A percentile compares a stretch with the other conserved stretches of the same genome.
phyloP scores from a whole-genome alignment of 2,797 vertebrate genomes.

The Tapera naevia region DNA sequence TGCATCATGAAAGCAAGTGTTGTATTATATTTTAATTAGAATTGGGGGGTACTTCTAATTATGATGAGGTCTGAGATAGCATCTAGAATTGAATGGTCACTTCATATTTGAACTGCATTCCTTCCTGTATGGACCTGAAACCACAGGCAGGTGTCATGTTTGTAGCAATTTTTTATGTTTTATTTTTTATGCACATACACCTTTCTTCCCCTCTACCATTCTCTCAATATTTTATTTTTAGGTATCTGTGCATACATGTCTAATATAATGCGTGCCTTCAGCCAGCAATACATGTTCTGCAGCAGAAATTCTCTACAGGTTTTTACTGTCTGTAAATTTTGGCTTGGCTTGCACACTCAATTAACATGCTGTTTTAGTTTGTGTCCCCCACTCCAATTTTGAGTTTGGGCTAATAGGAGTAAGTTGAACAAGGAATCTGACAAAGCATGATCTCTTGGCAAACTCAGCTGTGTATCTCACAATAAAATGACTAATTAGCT shows the following conservation, averaged over 20 bases:
- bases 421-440: conserved; percentile 29
- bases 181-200: background rate
- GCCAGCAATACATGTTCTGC: background rate
- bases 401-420: background rate
- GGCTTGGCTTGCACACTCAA: background rate
- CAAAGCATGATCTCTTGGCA: conserved; percentile 43
- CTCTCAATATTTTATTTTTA: background rate
- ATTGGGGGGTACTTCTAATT: background rate
- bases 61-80: background rate
- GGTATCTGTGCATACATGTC: background rate
- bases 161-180: background rate
- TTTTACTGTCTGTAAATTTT: background rate
- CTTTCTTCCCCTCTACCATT: background rate
- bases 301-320: background rate
- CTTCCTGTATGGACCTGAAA: background rate
- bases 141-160: background rate
- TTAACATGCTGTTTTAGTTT: background rate
- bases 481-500: conserved; percentile 65
- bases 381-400: background rate
- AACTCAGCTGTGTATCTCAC: conserved; percentile 40
- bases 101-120: background rate
- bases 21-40: background rate
- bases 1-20: background rate
- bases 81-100: background rate
- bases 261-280: background rate